Base-by-base conservation (phyloP, 2,888 invertebrate genomes). In the Apotomis betuletana region DNA sequence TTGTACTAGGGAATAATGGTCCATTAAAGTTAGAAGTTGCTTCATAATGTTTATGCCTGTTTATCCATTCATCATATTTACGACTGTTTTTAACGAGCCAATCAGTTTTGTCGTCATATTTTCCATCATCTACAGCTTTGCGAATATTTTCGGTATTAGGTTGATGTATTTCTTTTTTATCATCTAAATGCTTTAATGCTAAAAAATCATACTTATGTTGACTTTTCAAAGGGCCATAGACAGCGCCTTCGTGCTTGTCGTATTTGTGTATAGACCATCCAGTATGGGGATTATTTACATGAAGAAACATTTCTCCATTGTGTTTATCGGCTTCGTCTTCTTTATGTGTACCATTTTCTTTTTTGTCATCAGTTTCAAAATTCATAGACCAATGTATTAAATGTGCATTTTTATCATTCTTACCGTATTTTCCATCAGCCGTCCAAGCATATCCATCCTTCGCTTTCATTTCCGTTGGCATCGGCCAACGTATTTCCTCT, bases 321-420 rank as follows among this genome's bases (percentile, higher is more conserved):
- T 51, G 38, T 13, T 68, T 54, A 5, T 44, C 49, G 1, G 4
- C 49, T 59, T 41, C 41, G 15, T 49, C 51, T 55, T 51, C 59
- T 36, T 13, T 59, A 3, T 46, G 57, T 49, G 49, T 49, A 49
- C 9, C 44, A 15, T 64, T 27, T 5, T 44, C 41, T 46, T 36
- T n/a, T 9, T 36, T 27, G 9, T 65, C 55, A 36, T 65, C 9
- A n/a, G 44, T 57, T 57, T 41, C 38, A 1, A 65, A 57, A 36
- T 65, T 57, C 65, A 65, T 65, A 57, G 65, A 65, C 65, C 65
- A 65, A 6, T 65, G 44, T n/a, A 65, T 46, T 12, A 65, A 27
- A 46, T 46, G 46, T 55, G 55, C 46, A 57, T 55, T 27, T 36
- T 36, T 27, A 4, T 4, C 3, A 5, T 44, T 12, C 3, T 27